phyloP scores from a whole-genome alignment of 1,140 invertebrate genomes.

The Asbolus verrucosus region DNA sequence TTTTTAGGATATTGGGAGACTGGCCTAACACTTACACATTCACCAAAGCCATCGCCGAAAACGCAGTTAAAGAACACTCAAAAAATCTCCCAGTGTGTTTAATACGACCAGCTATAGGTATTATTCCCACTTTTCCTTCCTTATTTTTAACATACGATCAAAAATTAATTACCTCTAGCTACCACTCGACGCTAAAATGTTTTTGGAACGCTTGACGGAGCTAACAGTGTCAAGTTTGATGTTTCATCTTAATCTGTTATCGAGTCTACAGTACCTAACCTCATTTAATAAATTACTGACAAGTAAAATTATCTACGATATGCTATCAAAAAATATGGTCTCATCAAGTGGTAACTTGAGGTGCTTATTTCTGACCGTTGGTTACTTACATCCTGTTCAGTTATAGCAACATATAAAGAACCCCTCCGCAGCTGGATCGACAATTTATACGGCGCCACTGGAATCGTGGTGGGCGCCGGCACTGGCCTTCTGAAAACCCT shows the following conservation, averaged over 20 bases:
- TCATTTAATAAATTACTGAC: too few species aligned
- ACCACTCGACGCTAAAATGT: too few species aligned
- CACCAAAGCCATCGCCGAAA: constrained; percentile 75
- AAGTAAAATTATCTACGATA: too few species aligned
- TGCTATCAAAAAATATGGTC: too few species aligned
- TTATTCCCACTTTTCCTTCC: constrained; percentile 23
- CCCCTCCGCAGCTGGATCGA: constrained; percentile 78
- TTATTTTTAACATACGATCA: constrained; percentile 50
- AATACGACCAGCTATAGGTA: constrained; percentile 79
- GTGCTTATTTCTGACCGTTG: too few species aligned
- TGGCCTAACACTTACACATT: constrained; percentile 76
- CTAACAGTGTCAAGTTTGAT: too few species aligned
- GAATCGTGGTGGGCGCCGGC: constrained; percentile 68
- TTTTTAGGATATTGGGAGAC: constrained; percentile 66
- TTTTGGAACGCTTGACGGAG: too few species aligned
- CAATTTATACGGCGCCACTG: constrained; percentile 81
- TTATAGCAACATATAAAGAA: constrained; percentile 68
- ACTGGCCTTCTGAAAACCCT: constrained; percentile 74
- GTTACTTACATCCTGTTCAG: too few species aligned
- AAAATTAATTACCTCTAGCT: too few species aligned
- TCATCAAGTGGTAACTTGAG: too few species aligned
- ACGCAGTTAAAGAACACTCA: constrained; percentile 66
- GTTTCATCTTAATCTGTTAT: too few species aligned
- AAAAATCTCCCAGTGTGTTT: constrained; percentile 74
- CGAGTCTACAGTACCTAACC: too few species aligned